Evolutionary conservation across 1,140 invertebrate genomes (phyloP).

Genomic region (Lysiphlebus fabarum): DNA sequence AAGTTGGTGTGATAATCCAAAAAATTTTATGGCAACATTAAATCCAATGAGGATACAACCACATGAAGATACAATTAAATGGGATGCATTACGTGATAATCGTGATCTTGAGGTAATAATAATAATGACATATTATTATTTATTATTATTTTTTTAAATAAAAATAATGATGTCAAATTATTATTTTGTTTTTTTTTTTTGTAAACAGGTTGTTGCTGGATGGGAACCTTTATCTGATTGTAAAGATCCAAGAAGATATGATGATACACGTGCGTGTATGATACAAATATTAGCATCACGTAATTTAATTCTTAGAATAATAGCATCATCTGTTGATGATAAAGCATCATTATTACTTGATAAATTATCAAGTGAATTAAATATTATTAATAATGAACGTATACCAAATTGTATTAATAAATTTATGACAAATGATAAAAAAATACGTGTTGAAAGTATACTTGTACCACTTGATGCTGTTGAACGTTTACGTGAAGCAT

Average conservation of each 20-base stretch:
- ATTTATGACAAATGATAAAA: constrained; percentile 34
- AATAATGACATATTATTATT: not conserved
- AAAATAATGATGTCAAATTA: no score
- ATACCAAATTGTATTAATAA: constrained; percentile 41
- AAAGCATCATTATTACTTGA: constrained; percentile 37
- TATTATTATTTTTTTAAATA: constrained; percentile 15
- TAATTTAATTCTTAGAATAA: constrained; percentile 46
- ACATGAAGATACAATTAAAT: constrained; percentile 56
- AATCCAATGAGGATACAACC: constrained; percentile 59
- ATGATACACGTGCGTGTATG: constrained; percentile 49
- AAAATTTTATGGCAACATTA: constrained; percentile 39
- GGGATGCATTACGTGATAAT: constrained; percentile 59
- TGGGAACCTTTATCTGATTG: constrained; percentile 45
- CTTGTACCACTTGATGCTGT: constrained; percentile 49
- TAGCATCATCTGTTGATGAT: constrained; percentile 39
- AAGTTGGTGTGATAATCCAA: constrained; percentile 54
- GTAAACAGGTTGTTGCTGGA: constrained; percentile 36
- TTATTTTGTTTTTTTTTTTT: no score
- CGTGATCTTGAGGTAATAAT: constrained; percentile 53
- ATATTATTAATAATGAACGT: constrained; percentile 36
- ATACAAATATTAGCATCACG: constrained; percentile 40
- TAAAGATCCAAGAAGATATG: constrained; percentile 39
- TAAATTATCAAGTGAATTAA: constrained; percentile 38
- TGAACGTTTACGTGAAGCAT: constrained; percentile 45
- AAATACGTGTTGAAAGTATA: constrained; percentile 38